Base-by-base conservation (phyloP, 2,888 invertebrate species). In the Pollenia labialis region DNA sequence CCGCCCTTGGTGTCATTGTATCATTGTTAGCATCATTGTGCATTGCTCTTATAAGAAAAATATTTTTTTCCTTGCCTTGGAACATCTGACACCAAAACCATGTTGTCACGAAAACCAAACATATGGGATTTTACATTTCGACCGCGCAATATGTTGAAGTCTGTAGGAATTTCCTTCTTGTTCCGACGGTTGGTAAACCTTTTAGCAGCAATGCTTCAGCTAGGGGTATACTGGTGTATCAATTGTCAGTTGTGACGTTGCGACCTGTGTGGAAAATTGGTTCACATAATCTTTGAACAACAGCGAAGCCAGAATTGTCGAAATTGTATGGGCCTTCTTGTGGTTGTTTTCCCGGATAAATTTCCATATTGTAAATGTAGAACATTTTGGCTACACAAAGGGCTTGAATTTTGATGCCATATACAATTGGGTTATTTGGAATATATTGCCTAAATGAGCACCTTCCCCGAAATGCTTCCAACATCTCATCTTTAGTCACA, bases 81-180 rank as follows among this genome's bases (percentile, higher is more conserved):
- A 56, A 56, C 56, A 56, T 56, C 18, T 56, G 56, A 56, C 56
- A 81, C 74, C 58, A 71, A 80, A 80, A 71, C 76, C 64, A 81
- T 82, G 68, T 75, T 66, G 66, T 76, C 76, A 69, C 69, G 83
- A 83, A 77, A 83, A 77, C 77, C 64, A 77, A 84, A 72, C 72
- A 77, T 83, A 76, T 76, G 77, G 42, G 54, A n/a, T n/a, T n/a
- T n/a, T n/a, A n/a, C n/a, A n/a, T n/a, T n/a, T n/a, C n/a, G n/a
- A n/a, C n/a, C n/a, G n/a, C n/a, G n/a, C n/a, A n/a, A n/a, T n/a
- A n/a, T n/a, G n/a, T n/a, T n/a, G n/a, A n/a, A n/a, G n/a, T n/a
- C n/a, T n/a, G n/a, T n/a, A n/a, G n/a, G n/a, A n/a, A 68, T 64
- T 83, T 77, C 40, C 71, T 64, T 44, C 62, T 77, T 58, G 69